Conservation (phyloP, 2,888 invertebrate species). For the Apamea crenata region DNA sequence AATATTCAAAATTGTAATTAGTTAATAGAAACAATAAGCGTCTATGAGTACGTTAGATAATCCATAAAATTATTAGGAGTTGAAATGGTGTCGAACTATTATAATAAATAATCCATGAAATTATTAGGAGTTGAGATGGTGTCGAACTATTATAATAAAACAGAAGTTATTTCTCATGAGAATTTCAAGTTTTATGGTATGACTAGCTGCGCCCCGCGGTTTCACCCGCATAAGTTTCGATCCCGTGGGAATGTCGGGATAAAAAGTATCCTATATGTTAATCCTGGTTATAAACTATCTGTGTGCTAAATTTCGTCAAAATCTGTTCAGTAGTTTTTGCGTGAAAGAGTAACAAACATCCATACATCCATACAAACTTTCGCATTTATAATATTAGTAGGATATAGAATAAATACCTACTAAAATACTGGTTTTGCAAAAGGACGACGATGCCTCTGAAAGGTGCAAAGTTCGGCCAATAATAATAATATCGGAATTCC, state of each 20-base stretch:
- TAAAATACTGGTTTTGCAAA: slow-evolving; percentile 50
- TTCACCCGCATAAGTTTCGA: too few relatives aligned
- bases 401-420: slow-evolving; percentile 15
- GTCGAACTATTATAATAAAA: slow-evolving; percentile 45
- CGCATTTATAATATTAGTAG: too few relatives aligned
- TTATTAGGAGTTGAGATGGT: slow-evolving; percentile 40
- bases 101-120: slow-evolving; percentile 51
- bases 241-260: too few relatives aligned
- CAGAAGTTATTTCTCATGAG: slow-evolving; percentile 53
- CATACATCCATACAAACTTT: too few relatives aligned
- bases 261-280: too few relatives aligned
- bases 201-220: too few relatives aligned
- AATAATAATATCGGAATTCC: slow-evolving; percentile 48
- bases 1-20: slow-evolving; percentile 14
- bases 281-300: too few relatives aligned
- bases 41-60: slow-evolving; percentile 35
- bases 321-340: too few relatives aligned
- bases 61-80: slow-evolving; percentile 48
- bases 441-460: slow-evolving; percentile 41
- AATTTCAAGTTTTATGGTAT: slow-evolving; percentile 46
- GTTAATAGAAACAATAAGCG: slow-evolving; percentile 23
- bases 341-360: too few relatives aligned
- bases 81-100: slow-evolving; percentile 40
- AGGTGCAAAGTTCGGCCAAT: slow-evolving; percentile 43
- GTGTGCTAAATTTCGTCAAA: too few relatives aligned